Base-by-base conservation (phyloP, 2,888 invertebrate genomes). In the Eristalis arbustorum region DNA sequence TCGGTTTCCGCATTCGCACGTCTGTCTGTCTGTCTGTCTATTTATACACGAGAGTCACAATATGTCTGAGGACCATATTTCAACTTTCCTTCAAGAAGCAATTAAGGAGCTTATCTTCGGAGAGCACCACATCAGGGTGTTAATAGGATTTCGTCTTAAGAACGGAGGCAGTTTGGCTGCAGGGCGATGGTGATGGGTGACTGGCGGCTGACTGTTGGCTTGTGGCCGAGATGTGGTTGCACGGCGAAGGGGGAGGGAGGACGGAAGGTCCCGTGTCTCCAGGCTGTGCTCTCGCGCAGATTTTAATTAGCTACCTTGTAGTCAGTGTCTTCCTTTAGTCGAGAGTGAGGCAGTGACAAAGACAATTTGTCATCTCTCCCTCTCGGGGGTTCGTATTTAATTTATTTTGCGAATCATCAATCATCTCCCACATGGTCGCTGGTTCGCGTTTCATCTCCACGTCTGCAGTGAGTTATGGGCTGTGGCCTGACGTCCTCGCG, bases 231-330 rank as follows among this genome's bases (percentile, higher is more conserved):
- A n/a, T 49, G 49, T 49, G 49, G 49, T 49, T 18, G 31, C 31
- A 31, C 8, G 31, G 10, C 1, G 31, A 31, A 31, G 31, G 49
- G 49, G n/a, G 11, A n/a, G n/a, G n/a, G n/a, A n/a, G n/a, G n/a
- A n/a, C n/a, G n/a, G 40, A 56, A 22, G 31, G 49, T 22, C 23
- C 18, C 69, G n/a, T 28, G 18, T 68, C 37, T 59, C 56, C 61
- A 13, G 25, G 23, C 59, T 59, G n/a, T n/a, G 59, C 59, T 23
- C 14, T 14, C 59, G 62, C 22, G 71, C 81, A 66, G 67, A 83
- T 87, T 87, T 83, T 87, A 82, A 87, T 87, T 82, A 87, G 87
- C 78, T 72, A 87, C 87, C 78, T 87, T 79, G 78, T 79, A 83
- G 42, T 81, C 62, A 23, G 61, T 22, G 68, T 79, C 77, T 23